A percentile compares a stretch with the other conserved stretches of the same genome.
Conservation (phyloP, 2,113 vertebrate species). For the Dasypus novemcinctus region DNA sequence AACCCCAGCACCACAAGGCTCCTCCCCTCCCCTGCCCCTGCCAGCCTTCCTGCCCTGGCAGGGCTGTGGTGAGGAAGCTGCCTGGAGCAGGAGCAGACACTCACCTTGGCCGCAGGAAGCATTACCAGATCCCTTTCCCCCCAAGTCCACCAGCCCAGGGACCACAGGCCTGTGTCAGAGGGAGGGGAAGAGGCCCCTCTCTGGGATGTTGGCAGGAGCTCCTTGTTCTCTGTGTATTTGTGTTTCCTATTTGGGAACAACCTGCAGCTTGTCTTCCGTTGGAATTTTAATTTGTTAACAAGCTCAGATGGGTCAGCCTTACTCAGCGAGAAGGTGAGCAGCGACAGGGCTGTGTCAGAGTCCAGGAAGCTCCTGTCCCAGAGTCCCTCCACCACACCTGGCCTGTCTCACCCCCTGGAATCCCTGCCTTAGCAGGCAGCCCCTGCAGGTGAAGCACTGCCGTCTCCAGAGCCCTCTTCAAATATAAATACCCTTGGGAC, state of each 20-base stretch:
- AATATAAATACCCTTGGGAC: background rate
- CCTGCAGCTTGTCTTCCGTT: slow-evolving; percentile 14
- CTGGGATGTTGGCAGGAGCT: background rate
- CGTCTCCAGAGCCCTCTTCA: background rate
- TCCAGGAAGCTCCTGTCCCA: background rate
- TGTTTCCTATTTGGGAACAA: slow-evolving; percentile 53
- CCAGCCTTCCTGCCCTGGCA: background rate
- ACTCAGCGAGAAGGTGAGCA: background rate
- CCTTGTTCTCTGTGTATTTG: background rate
- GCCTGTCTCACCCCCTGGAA: background rate
- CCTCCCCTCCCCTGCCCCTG: background rate
- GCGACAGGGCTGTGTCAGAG: too few relatives aligned
- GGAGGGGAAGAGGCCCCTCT: background rate
- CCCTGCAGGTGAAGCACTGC: background rate
- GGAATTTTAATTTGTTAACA: slow-evolving; percentile 32
- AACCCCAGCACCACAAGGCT: background rate
- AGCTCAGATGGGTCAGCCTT: slow-evolving; percentile 21
- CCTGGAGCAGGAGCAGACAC: background rate
- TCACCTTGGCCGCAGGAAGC: slow-evolving; percentile 14
- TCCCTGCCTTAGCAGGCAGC: background rate
- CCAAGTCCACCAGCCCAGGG: background rate
- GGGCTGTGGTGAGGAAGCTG: background rate
- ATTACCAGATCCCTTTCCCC: background rate
- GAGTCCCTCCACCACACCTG: background rate
- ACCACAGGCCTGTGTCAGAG: background rate